These are phyloP conservation scores for Cheilosia grossa DNA, from an alignment of 2,888 invertebrate genomes.

Conservation along the genomic window DNA sequence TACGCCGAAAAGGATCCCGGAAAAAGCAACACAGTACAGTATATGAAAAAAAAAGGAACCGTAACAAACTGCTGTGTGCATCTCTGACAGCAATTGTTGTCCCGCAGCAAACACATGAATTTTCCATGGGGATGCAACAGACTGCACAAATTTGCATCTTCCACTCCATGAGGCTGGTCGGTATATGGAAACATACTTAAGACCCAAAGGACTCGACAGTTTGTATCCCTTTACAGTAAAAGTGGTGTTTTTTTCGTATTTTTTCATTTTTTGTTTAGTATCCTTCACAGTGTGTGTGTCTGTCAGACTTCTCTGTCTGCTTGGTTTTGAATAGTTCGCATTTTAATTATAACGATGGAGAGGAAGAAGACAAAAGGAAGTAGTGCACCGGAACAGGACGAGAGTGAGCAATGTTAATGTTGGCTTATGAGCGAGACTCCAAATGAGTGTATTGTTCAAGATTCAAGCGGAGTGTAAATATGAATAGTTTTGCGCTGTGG, in stretches of 20 bases:
- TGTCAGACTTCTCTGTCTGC: slow-evolving; percentile 32
- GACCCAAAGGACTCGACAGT: slow-evolving; percentile 30
- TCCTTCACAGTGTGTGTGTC: neutral
- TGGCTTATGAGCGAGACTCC: slow-evolving; percentile 26
- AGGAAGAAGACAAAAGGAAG: slow-evolving; percentile 9
- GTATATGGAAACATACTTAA: slow-evolving; percentile 31
- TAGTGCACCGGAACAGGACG: slow-evolving; percentile 36
- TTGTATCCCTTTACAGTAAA: neutral
- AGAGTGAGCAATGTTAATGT: slow-evolving; percentile 39
- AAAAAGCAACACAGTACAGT: neutral
- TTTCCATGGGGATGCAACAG: slow-evolving; percentile 57
- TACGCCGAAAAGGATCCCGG: slow-evolving; percentile 18
- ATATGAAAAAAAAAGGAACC: neutral
- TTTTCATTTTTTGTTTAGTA: neutral
- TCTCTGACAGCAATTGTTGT: slow-evolving; percentile 42
- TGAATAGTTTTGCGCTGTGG: slow-evolving; percentile 19
- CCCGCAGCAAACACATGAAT: slow-evolving; percentile 36
- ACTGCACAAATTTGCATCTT: slow-evolving; percentile 41
- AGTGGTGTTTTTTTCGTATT: too few relatives aligned
- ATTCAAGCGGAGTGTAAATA: neutral
- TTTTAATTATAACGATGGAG: slow-evolving; percentile 67
- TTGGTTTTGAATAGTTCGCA: slow-evolving; percentile 63
- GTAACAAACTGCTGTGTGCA: slow-evolving; percentile 19
- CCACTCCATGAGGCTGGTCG: neutral
- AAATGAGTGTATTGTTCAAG: slow-evolving; percentile 35